These are phyloP conservation scores for Eulemur coronatus DNA, from an alignment of 2,797 vertebrate species.

Conservation along the genomic window DNA sequence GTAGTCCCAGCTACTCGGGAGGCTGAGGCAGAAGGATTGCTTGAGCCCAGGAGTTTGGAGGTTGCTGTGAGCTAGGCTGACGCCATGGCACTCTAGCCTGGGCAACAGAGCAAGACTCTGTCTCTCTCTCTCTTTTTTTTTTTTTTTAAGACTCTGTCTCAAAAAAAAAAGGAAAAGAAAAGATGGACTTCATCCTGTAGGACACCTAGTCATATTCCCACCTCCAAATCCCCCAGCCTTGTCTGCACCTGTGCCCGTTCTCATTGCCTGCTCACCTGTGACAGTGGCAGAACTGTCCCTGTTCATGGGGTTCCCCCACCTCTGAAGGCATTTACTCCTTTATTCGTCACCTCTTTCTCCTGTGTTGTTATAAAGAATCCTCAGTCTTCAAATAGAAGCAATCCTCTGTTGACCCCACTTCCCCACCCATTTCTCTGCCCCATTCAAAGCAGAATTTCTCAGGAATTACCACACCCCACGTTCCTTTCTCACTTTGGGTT, in stretches of 20 bases:
- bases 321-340: not conserved
- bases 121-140: too few species aligned
- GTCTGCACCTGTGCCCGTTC: not conserved
- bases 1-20: not conserved
- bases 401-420: not conserved
- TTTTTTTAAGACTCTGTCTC: not conserved
- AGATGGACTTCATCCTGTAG: not conserved
- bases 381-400: not conserved
- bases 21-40: not conserved
- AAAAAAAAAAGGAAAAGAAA: too few species aligned
- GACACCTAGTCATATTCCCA: too few species aligned
- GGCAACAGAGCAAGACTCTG: not conserved
- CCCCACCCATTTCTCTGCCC: not conserved
- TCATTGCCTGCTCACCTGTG: not conserved
- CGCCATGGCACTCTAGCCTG: not conserved
- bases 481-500: not conserved
- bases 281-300: not conserved
- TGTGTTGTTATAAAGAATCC: not conserved
- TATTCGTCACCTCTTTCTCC: fast-evolving
- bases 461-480: not conserved
- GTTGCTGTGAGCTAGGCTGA: too few species aligned
- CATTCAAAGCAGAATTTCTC: not conserved
- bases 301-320: not conserved
- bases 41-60: not conserved
- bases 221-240: not conserved